phyloP scores from a whole-genome alignment of 2,888 invertebrate genomes.

The Drosophila histrio region DNA sequence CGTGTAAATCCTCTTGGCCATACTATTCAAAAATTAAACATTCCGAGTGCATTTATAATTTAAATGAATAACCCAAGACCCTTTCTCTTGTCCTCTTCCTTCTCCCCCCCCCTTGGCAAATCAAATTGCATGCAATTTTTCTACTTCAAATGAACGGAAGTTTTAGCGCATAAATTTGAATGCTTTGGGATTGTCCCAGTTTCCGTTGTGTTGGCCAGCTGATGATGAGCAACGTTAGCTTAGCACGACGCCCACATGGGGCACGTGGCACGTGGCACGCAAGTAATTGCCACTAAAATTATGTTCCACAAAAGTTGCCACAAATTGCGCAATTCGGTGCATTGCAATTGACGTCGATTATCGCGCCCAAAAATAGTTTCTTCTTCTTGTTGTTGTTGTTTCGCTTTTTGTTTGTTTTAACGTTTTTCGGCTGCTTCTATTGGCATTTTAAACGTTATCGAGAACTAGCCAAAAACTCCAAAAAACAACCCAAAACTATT shows the following conservation, averaged over 20 bases:
- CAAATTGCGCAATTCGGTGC: conserved; percentile 75
- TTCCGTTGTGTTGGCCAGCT: not conserved
- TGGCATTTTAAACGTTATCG: conserved; percentile 78
- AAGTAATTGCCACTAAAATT: conserved; percentile 68
- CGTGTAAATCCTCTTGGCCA: conserved; percentile 47
- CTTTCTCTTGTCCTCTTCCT: conserved; percentile 9
- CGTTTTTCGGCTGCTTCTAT: conserved; percentile 58
- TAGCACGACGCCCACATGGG: conserved; percentile 44
- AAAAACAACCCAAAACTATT: conserved; percentile 56
- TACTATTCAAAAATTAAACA: conserved; percentile 79
- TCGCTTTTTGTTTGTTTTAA: conserved; percentile 62
- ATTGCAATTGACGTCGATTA: conserved; percentile 75
- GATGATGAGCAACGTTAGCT: conserved; percentile 32
- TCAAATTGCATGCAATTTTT: conserved; percentile 66
- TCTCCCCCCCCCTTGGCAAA: conserved; percentile 20
- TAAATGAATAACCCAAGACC: conserved; percentile 75
- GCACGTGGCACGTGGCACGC: conserved; percentile 37
- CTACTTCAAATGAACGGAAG: conserved; percentile 70
- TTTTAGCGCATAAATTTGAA: conserved; percentile 79
- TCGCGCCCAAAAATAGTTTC: conserved; percentile 69
- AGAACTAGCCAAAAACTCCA: conserved; percentile 74
- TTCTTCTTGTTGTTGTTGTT: not conserved
- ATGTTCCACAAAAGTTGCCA: conserved; percentile 73
- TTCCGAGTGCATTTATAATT: conserved; percentile 81
- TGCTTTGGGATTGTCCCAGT: conserved; percentile 43